Evolutionary conservation across 2,888 invertebrate species (phyloP).

Genomic region (Ptychoptera albimana): DNA sequence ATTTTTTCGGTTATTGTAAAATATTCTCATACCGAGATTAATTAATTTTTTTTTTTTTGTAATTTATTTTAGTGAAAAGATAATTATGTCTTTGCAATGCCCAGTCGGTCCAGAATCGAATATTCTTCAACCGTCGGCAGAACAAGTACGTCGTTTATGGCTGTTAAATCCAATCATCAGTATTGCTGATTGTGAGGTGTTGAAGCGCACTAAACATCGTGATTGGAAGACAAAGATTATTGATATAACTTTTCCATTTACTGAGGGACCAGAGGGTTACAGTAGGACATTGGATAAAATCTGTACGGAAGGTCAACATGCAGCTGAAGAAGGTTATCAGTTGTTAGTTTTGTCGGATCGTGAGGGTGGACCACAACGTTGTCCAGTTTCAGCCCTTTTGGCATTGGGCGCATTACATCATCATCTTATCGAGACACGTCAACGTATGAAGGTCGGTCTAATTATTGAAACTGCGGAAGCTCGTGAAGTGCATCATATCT

Average conservation of each 20-base stretch:
- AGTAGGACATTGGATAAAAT: constrained; percentile 63
- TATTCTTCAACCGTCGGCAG: constrained; percentile 73
- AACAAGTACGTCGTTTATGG: constrained; percentile 80
- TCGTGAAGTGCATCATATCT: constrained; percentile 90
- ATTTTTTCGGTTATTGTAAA: constrained; percentile 16
- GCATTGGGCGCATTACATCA: constrained; percentile 91
- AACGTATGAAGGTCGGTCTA: constrained; percentile 91
- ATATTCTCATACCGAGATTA: neutral
- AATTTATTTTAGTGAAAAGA: constrained; percentile 80
- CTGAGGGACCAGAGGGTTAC: constrained; percentile 60
- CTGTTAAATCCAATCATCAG: constrained; percentile 89
- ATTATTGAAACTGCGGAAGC: constrained; percentile 94
- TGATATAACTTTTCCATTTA: constrained; percentile 73
- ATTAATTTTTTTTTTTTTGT: constrained; percentile 1
- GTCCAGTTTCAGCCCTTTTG: constrained; percentile 67
- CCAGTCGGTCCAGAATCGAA: constrained; percentile 95
- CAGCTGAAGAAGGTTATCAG: constrained; percentile 63
- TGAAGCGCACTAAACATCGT: constrained; percentile 67
- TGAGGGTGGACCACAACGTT: constrained; percentile 40
- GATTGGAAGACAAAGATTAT: constrained; percentile 79
- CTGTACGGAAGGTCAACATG: constrained; percentile 63
- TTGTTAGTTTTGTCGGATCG: constrained; percentile 78
- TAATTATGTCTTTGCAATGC: constrained; percentile 95
- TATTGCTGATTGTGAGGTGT: constrained; percentile 71
- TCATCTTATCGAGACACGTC: constrained; percentile 81